A percentile compares a stretch with the other conserved stretches of the same genome.
Evolutionary conservation across 2,797 vertebrate genomes (phyloP).

Genomic region (Microchirus variegatus): DNA sequence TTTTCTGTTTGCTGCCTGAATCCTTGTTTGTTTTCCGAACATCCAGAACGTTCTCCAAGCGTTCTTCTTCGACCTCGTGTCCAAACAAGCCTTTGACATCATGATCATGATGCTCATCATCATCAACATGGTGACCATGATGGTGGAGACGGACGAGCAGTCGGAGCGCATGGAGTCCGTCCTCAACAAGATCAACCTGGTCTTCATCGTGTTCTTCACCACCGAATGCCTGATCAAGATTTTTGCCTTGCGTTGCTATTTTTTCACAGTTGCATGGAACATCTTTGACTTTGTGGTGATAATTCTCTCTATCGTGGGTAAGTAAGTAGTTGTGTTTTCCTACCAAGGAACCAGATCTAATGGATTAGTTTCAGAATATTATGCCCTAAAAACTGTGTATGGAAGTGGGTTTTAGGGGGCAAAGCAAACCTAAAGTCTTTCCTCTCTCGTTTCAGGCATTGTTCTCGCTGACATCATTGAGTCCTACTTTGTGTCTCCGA

Average conservation of each 20-base stretch:
- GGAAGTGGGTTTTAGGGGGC: no score
- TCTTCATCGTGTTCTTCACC: slow-evolving; percentile 95
- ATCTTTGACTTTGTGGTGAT: slow-evolving; percentile 99
- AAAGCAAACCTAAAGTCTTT: slow-evolving; percentile 22
- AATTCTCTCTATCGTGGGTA: slow-evolving; percentile 96
- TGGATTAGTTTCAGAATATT: no score
- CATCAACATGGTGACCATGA: slow-evolving; percentile 99
- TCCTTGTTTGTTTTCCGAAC: slow-evolving; percentile 12
- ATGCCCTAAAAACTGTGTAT: no score
- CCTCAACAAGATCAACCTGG: slow-evolving; percentile 94
- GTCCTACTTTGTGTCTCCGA: slow-evolving; percentile 98
- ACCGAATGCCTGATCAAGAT: slow-evolving; percentile 94
- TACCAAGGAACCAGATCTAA: no score
- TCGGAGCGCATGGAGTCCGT: slow-evolving; percentile 87
- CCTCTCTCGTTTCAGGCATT: slow-evolving; percentile 84
- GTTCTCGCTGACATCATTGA: slow-evolving; percentile 98
- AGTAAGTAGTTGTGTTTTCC: no score
- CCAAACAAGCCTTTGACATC: slow-evolving; percentile 98
- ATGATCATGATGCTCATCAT: slow-evolving; percentile 99
- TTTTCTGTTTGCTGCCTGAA: not conserved
- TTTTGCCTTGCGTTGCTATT: slow-evolving; percentile 93
- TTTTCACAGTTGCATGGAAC: slow-evolving; percentile 98
- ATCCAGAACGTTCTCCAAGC: slow-evolving; percentile 85
- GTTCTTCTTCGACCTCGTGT: slow-evolving; percentile 95
- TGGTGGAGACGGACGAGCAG: slow-evolving; percentile 98